Evolutionary conservation across 2,113 vertebrate species (phyloP), one percentile per base, ranked within the genome.

Genomic region (Tupaia chinensis): DNA sequence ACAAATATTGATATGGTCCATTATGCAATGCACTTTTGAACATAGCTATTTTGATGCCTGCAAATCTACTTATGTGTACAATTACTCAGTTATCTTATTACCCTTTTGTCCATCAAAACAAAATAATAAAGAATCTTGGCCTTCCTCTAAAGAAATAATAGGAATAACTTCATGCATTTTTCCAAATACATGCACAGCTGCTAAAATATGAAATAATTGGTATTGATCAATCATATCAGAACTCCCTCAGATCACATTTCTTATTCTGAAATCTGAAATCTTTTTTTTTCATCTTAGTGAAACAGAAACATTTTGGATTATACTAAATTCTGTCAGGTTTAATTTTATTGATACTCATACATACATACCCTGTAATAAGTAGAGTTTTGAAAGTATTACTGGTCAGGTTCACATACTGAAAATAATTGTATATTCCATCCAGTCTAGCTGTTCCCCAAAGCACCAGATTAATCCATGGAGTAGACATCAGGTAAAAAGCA

Each of bases 281-380:
- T 90, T 89, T 44, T 86, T 78, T 70, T 86, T 9, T 17, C 9
- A 89, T 89, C 16, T 93, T 32, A 84, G 76, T 77, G 80, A 91
- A 93, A 65, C 1, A 86, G 5, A 53, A 86, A 61, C 17, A 23
- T 23, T 29, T 66, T 19, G 2, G 1, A 73, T 7, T 72, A 20
- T 68, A 69, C 5, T 89, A 83, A 96, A 93, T 13, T n/a, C 29
- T 90, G 77, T 80, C 61, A 87, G 61, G 14, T 88, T 88, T 91
- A 54, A 74, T 91, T 90, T 80, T 58, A 32, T n/a, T 89, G 61
- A 85, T 74, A 96, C 97, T 53, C 27, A 91, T 69, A 93, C 56
- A 79, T 5, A 68, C 29, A 74, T 81, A 69, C 20, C 54, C n/a
- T 85, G 15, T 9, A 96, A 97, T 34, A 94, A 86, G 34, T 74